These are phyloP conservation scores for Magallana ariakensis DNA, from an alignment of 1,140 invertebrate genomes.

Conservation along the genomic window DNA sequence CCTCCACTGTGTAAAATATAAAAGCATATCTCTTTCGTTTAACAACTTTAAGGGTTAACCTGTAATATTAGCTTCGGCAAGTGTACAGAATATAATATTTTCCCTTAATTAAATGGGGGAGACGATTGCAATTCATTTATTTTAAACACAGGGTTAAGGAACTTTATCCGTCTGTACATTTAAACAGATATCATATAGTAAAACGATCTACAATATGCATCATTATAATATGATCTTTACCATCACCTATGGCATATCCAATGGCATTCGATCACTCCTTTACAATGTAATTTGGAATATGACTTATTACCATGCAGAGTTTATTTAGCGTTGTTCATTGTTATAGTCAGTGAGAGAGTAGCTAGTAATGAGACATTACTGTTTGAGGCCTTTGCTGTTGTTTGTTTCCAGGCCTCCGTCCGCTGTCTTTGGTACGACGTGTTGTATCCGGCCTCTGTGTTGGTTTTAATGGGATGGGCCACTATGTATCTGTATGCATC, in stretches of 20 bases:
- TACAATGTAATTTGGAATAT: neutral
- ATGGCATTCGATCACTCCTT: neutral
- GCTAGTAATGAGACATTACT: neutral
- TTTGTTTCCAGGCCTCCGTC: slow-evolving; percentile 62
- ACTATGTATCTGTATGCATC: slow-evolving; percentile 65
- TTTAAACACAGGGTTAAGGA: no score
- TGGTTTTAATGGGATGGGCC: slow-evolving; percentile 48
- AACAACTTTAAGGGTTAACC: neutral
- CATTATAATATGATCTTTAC: neutral
- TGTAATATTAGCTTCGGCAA: neutral
- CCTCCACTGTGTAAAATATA: slow-evolving; percentile 42
- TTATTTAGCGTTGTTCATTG: neutral
- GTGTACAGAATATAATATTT: neutral
- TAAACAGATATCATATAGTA: neutral
- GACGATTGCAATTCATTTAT: neutral
- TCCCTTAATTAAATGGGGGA: neutral
- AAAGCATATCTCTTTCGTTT: neutral
- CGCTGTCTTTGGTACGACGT: slow-evolving; percentile 65
- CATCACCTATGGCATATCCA: neutral
- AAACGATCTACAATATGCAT: no score
- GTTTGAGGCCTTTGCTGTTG: neutral
- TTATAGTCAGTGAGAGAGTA: no score
- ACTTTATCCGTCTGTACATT: neutral
- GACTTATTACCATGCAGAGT: neutral
- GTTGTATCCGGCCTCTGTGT: slow-evolving; percentile 44